Evolutionary conservation across 2,113 vertebrate species (phyloP).

Genomic region (Isurus oxyrinchus): DNA sequence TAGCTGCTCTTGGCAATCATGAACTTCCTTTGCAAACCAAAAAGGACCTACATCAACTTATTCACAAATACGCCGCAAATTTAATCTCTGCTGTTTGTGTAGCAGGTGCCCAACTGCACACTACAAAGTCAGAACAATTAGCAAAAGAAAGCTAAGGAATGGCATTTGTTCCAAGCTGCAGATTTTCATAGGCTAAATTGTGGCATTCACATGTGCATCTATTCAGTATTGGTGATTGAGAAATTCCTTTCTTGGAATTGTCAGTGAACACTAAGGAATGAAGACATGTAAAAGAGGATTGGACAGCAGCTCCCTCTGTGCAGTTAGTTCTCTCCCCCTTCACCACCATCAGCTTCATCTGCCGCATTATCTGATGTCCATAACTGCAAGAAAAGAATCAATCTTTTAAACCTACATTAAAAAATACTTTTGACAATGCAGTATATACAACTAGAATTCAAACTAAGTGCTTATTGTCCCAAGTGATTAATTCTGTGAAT

Average conservation of each 20-base stretch:
- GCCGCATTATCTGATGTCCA: constrained; percentile 29
- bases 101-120: constrained; percentile 32
- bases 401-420: neutral
- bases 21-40: constrained; percentile 34
- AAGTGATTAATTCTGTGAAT: neutral
- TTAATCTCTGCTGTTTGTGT: constrained; percentile 37
- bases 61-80: constrained; percentile 34
- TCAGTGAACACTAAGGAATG: constrained; percentile 36
- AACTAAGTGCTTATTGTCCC: neutral
- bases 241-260: constrained; percentile 36
- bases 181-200: constrained; percentile 36
- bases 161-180: constrained; percentile 37
- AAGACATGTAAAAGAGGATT: constrained; percentile 37
- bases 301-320: constrained; percentile 16
- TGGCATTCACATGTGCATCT: constrained; percentile 38
- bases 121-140: constrained; percentile 36
- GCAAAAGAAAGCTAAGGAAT: constrained; percentile 38
- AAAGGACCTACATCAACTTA: constrained; percentile 36
- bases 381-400: constrained; percentile 14
- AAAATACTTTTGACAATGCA: neutral
- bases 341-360: constrained; percentile 33
- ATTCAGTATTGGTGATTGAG: constrained; percentile 38
- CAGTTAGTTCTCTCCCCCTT: constrained; percentile 33
- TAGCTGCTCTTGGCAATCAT: constrained; percentile 37
- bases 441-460: neutral